A percentile compares a stretch with the other conserved stretches of the same genome.
Evolutionary conservation across 2,888 invertebrate species (phyloP).

Genomic region (Pseudococcus longispinus): DNA sequence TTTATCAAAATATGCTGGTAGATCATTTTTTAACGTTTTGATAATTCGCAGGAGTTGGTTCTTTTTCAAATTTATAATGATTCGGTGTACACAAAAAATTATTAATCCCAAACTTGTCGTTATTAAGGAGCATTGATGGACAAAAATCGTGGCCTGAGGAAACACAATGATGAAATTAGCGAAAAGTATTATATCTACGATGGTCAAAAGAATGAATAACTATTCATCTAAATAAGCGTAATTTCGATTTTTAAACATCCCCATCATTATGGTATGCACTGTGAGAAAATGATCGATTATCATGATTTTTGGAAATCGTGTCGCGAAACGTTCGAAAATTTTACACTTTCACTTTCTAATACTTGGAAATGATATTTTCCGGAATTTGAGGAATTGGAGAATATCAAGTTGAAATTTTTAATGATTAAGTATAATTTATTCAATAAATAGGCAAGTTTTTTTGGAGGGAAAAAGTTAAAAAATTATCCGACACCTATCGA

Average conservation of each 20-base stretch:
- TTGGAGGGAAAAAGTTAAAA: no score
- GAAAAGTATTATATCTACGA: background rate
- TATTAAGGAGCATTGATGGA: background rate
- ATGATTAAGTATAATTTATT: no score
- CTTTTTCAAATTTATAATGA: background rate
- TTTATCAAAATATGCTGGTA: background rate
- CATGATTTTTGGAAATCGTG: background rate
- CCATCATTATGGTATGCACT: background rate
- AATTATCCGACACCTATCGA: no score
- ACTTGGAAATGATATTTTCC: background rate
- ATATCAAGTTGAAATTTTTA: background rate
- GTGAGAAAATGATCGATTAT: background rate
- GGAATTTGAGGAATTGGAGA: background rate
- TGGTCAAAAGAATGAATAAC: background rate
- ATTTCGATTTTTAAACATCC: background rate
- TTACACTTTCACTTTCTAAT: background rate
- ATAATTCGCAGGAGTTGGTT: background rate
- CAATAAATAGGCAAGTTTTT: no score
- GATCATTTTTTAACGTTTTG: background rate
- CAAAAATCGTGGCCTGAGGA: background rate
- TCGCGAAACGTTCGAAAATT: background rate
- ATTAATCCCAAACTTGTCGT: background rate
- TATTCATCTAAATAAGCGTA: background rate
- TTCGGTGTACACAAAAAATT: background rate
- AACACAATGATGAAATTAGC: background rate